Base-by-base conservation (phyloP, 2,888 invertebrate genomes). In the Embidobia sp. region DNA sequence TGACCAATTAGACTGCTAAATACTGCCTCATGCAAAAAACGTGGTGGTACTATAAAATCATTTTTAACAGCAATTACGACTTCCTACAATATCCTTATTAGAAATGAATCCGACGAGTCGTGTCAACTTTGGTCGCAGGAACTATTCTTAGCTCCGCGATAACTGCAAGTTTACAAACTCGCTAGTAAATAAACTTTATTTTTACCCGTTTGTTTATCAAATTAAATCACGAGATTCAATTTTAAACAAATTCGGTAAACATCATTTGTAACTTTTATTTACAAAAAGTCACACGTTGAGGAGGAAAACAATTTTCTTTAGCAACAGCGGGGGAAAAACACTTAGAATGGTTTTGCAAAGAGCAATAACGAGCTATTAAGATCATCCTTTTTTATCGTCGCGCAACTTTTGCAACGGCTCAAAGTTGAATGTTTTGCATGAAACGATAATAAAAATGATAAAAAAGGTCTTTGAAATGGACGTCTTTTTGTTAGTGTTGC, bases 1-100 rank as follows among this genome's bases (percentile, higher is more conserved):
- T 74, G 66, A 40, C 53, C 74, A 74, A 74, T 74, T 74, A 74
- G 66, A 46, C 66, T 35, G 53, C 35, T 74, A 74, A 74, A 74
- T 74, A 66, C 59, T 27, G 15, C 3, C 55, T 31, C 64, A 57
- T 49, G 57, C 42, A 64, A 57, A 72, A 73, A 61, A 44, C 22
- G 18, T 29, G 11, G 19, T 40, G 35, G 18, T 18, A 26, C n/a
- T n/a, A 48, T 42, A 19, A 27, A 35, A 31, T 42, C 4, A 63
- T 16, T 55, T 55, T 46, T 61, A 6, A 40, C 22, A 27, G 26
- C 26, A 63, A 63, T 72, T 63, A 40, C 18, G 6, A 42, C 72
- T 22, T 72, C 63, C 55, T 46, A 70, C 40, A 10, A 13, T 48
- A 33, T 55, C 26, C 55, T 22, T 13, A 42, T 37, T 59, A 22